Conservation (phyloP, 2,888 invertebrate species). For the Timema cristinae region DNA sequence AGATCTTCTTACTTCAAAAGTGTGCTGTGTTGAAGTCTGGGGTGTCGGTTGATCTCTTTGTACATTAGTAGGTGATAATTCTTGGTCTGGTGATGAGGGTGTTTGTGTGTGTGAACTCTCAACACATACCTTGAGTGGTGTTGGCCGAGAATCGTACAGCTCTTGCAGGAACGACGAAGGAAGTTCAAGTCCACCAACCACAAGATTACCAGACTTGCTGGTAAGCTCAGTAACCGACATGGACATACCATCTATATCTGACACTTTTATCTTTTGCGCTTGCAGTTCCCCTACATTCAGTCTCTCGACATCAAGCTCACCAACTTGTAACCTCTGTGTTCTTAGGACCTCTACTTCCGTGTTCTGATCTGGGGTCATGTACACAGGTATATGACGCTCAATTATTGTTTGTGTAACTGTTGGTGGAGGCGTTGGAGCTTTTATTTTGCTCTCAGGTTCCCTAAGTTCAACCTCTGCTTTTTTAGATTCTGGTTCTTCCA, state of each 20-base stretch:
- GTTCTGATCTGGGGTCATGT: slow-evolving; percentile 34
- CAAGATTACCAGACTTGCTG: slow-evolving; percentile 64
- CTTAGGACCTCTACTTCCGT: slow-evolving; percentile 44
- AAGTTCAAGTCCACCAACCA: slow-evolving; percentile 63
- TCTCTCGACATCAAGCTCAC: slow-evolving; percentile 73
- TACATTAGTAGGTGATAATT: slow-evolving; percentile 43
- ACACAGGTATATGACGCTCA: slow-evolving; percentile 36
- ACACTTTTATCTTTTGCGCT: slow-evolving; percentile 74
- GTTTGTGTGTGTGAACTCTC: slow-evolving; percentile 11
- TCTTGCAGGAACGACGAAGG: slow-evolving; percentile 65
- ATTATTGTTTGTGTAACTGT: slow-evolving; percentile 35
- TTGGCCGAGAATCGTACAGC: slow-evolving; percentile 29
- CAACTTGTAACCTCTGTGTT: slow-evolving; percentile 64
- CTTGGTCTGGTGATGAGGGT: neutral
- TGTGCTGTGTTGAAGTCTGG: neutral
- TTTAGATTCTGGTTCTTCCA: neutral
- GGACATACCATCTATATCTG: slow-evolving; percentile 72
- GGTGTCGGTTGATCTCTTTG: neutral
- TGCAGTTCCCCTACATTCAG: slow-evolving; percentile 73
- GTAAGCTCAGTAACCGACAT: slow-evolving; percentile 68
- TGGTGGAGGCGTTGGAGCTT: slow-evolving; percentile 23
- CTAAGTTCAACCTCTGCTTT: neutral
- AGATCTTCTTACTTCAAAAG: no score
- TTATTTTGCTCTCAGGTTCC: neutral
- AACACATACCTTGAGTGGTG: slow-evolving; percentile 18